Percentiles rank a stretch among this genome's conserved stretches.
These are phyloP conservation scores for Spodoptera litura DNA, from an alignment of 1,140 invertebrate genomes.

Conservation along the genomic window DNA sequence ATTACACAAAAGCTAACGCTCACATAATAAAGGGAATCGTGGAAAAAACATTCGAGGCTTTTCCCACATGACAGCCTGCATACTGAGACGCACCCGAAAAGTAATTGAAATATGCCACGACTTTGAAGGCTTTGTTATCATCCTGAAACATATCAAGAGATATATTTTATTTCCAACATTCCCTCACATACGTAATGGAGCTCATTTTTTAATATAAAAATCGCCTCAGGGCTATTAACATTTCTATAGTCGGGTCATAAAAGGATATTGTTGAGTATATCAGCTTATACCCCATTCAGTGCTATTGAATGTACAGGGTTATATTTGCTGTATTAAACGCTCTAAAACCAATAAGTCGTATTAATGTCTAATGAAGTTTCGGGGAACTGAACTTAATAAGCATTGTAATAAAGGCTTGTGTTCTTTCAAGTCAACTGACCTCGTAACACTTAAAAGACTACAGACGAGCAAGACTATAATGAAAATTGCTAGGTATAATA, in stretches of 20 bases:
- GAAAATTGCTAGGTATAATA: no score
- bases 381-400: background rate
- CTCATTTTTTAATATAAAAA: conserved; percentile 24
- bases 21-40: conserved; percentile 3
- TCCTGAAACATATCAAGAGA: conserved; percentile 12
- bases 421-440: background rate
- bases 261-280: conserved; percentile 6
- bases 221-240: conserved; percentile 12
- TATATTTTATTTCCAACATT: conserved; percentile 23
- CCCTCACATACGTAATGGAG: conserved; percentile 16
- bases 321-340: conserved; percentile 11
- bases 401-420: conserved; percentile 1
- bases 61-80: conserved; percentile 30
- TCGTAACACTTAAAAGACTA: no score
- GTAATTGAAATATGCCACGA: conserved; percentile 37
- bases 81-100: conserved; percentile 21
- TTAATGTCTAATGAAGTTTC: conserved; percentile 4
- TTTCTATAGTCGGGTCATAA: conserved; percentile 18
- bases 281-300: conserved; percentile 14
- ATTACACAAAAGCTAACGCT: conserved; percentile 1
- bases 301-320: conserved; percentile 26
- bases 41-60: background rate
- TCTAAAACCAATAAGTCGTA: background rate
- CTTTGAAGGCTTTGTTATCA: conserved; percentile 22
- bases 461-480: no score